Conservation (phyloP, 2,113 vertebrate genomes). For the Leucopsar rothschildi region DNA sequence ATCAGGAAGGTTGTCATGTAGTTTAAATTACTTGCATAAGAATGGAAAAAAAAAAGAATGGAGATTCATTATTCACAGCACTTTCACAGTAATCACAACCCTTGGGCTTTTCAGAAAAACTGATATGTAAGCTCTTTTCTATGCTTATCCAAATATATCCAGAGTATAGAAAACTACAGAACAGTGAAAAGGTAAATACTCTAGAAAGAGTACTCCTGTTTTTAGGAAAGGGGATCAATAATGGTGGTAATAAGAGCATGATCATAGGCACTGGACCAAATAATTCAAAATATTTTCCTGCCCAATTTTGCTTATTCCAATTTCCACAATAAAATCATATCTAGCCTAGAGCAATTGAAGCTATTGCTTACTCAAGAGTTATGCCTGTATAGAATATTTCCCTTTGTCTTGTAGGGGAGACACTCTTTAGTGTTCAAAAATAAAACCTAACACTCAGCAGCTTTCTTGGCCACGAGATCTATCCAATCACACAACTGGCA, state of each 20-base stretch:
- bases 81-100: not conserved
- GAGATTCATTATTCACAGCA: not conserved
- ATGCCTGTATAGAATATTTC: not conserved
- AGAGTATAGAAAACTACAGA: not conserved
- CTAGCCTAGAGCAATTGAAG: not conserved
- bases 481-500: not conserved
- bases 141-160: not conserved
- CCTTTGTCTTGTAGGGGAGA: not conserved
- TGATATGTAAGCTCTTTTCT: not conserved
- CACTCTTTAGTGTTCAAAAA: not conserved
- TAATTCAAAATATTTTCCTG: not conserved
- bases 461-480: slow-evolving; percentile 25
- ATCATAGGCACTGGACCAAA: not conserved
- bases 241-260: not conserved
- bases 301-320: not conserved
- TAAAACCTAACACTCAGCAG: slow-evolving; percentile 34
- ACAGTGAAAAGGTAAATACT: not conserved
- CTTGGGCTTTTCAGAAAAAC: not conserved
- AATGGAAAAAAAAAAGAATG: not conserved
- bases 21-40: not conserved
- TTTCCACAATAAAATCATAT: not conserved
- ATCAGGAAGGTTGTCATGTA: not conserved
- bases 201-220: not conserved
- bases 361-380: not conserved
- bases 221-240: not conserved